Evolutionary conservation across 2,113 vertebrate genomes (phyloP).

Genomic region (Myiopsitta monachus): DNA sequence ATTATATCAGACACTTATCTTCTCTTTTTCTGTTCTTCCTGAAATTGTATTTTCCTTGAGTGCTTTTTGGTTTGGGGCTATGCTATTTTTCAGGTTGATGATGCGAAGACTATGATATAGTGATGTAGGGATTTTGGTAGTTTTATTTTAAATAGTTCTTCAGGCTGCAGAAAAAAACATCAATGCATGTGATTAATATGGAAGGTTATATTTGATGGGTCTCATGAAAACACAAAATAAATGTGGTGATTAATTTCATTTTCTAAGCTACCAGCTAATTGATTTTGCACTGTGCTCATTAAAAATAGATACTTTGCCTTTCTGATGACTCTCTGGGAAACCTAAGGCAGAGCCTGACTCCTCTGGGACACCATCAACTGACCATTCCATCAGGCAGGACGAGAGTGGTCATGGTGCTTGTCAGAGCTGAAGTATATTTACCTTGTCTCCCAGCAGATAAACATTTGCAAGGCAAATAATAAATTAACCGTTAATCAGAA

Average conservation of each 20-base stretch:
- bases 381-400: conserved; percentile 68
- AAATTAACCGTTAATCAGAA: conserved; percentile 79
- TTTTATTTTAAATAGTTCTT: conserved; percentile 19
- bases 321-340: conserved; percentile 73
- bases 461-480: conserved; percentile 82
- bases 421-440: conserved; percentile 72
- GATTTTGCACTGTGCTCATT: conserved; percentile 77
- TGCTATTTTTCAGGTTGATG: neutral
- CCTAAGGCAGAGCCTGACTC: conserved; percentile 48
- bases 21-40: neutral
- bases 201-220: conserved; percentile 37
- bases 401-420: conserved; percentile 60
- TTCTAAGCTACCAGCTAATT: conserved; percentile 67
- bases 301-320: conserved; percentile 79
- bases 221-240: conserved; percentile 45
- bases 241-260: conserved; percentile 73
- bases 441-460: conserved; percentile 75
- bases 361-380: conserved; percentile 75
- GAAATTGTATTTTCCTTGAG: conserved; percentile 32
- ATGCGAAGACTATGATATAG: neutral
- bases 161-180: neutral
- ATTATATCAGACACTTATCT: conserved; percentile 30
- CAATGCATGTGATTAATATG: neutral
- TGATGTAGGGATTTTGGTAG: neutral
- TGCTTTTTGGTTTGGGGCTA: neutral